A percentile compares a stretch with the other conserved stretches of the same genome.
Conservation (phyloP, 2,797 vertebrate genomes). For the Malurus splendens region DNA sequence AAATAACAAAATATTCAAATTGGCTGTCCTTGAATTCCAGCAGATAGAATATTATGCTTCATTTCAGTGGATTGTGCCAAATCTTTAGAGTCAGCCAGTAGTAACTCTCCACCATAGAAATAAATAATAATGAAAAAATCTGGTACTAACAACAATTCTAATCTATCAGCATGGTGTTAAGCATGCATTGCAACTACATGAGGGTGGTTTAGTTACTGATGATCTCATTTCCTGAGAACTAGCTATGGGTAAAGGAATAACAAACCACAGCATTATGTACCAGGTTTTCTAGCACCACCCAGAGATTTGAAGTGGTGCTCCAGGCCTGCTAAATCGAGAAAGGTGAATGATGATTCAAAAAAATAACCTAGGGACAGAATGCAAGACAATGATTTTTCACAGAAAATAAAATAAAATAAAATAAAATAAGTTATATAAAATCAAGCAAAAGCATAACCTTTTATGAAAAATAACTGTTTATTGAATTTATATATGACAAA, state of each 20-base stretch:
- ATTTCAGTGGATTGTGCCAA: constrained; percentile 57
- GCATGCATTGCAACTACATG: constrained; percentile 64
- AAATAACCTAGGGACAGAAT: constrained; percentile 84
- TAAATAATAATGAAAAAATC: constrained; percentile 30
- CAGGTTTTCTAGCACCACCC: constrained; percentile 83
- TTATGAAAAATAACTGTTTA: constrained; percentile 36
- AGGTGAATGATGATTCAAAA: constrained; percentile 91
- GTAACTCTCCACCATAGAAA: constrained; percentile 36
- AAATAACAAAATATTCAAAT: not conserved
- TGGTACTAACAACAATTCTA: constrained; percentile 56
- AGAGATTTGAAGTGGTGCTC: constrained; percentile 83
- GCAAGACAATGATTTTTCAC: constrained; percentile 70
- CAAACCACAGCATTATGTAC: constrained; percentile 74
- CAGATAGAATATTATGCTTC: not conserved
- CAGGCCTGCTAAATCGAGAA: constrained; percentile 91
- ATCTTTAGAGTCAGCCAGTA: constrained; percentile 65
- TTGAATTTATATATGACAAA: constrained; percentile 58
- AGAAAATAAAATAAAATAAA: constrained; percentile 32
- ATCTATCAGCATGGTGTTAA: constrained; percentile 52
- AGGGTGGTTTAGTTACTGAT: constrained; percentile 51
- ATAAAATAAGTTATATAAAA: constrained; percentile 47
- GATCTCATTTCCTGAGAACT: constrained; percentile 44
- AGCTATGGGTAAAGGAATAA: constrained; percentile 58
- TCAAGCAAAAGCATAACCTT: constrained; percentile 48
- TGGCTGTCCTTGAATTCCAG: not conserved